A percentile compares a stretch with the other conserved stretches of the same genome.
Evolutionary conservation across 2,113 vertebrate genomes (phyloP).

Genomic region (Shinisaurus crocodilurus): DNA sequence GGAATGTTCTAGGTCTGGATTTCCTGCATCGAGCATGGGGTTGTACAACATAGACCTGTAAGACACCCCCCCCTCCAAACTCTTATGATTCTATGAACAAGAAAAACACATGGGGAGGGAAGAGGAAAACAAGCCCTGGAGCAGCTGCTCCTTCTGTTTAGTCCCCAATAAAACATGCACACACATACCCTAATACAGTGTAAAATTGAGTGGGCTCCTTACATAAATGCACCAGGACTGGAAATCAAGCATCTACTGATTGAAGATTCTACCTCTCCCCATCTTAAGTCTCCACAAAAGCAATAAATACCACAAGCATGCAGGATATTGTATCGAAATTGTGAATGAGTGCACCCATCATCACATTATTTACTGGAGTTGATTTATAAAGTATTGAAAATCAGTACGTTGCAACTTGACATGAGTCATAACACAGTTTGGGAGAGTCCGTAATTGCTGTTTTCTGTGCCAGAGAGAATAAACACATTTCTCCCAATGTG

Average conservation of each 20-base stretch:
- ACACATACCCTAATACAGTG: conserved; percentile 29
- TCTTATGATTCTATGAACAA: too few species aligned
- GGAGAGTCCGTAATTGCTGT: conserved; percentile 37
- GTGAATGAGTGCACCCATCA: conserved; percentile 31
- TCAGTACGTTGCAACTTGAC: conserved; percentile 50
- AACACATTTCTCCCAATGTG: conserved; percentile 2
- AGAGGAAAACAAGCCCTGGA: too few species aligned
- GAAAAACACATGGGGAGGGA: too few species aligned
- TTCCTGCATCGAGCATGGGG: too few species aligned
- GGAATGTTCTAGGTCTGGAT: too few species aligned
- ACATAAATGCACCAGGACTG: conserved; percentile 27
- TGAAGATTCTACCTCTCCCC: not conserved
- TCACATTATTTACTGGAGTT: conserved; percentile 42
- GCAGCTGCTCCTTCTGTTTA: too few species aligned
- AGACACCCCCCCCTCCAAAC: too few species aligned
- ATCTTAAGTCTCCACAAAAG: conserved; percentile 30
- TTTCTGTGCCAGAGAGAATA: conserved; percentile 16
- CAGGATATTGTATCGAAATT: conserved; percentile 29
- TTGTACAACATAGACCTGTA: too few species aligned
- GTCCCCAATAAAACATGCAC: not conserved
- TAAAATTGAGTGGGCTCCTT: conserved; percentile 59
- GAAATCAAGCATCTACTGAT: conserved; percentile 53
- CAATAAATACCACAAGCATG: conserved; percentile 47
- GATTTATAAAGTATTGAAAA: conserved; percentile 59
- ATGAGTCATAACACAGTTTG: conserved; percentile 36